Percentiles rank a stretch among this genome's conserved stretches.
Evolutionary conservation across 2,888 invertebrate species (phyloP).

Genomic region (Gastrophysa polygoni): DNA sequence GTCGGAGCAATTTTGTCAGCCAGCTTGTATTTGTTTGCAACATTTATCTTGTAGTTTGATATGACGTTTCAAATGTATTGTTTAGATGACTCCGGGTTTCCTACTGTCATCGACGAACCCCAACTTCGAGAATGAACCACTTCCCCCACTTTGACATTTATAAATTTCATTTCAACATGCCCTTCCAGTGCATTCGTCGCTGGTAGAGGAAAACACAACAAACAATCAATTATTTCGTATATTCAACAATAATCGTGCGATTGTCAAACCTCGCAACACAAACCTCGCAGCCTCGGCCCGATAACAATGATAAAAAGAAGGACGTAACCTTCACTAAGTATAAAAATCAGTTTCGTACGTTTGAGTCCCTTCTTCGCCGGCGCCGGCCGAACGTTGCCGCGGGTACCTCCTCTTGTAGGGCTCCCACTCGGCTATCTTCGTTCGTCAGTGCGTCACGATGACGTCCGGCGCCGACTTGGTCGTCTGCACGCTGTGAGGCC

Average conservation of each 20-base stretch:
- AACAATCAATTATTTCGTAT: too few species aligned
- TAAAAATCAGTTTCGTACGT: constrained; percentile 50
- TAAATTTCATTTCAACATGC: too few species aligned
- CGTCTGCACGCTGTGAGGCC: constrained; percentile 81
- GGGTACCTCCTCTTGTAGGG: constrained; percentile 65
- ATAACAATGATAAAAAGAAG: constrained; percentile 6
- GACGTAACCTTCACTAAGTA: constrained; percentile 33
- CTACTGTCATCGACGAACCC: too few species aligned
- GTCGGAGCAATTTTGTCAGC: too few species aligned
- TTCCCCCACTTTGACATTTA: too few species aligned
- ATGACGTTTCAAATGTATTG: too few species aligned
- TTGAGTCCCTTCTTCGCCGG: constrained; percentile 53
- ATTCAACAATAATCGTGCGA: background rate
- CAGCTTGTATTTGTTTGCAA: too few species aligned
- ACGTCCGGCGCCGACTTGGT: constrained; percentile 91
- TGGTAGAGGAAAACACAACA: constrained; percentile 4
- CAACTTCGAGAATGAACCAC: too few species aligned
- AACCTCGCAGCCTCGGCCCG: constrained; percentile 3
- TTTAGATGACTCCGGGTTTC: too few species aligned
- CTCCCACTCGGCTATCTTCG: constrained; percentile 71
- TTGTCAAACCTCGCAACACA: constrained; percentile 11
- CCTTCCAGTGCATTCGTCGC: too few species aligned
- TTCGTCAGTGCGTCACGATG: constrained; percentile 81
- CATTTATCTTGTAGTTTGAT: too few species aligned
- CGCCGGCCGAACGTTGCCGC: constrained; percentile 54